Conservation (phyloP, 1,140 invertebrate species). For the Pseudomyrmex gracilis region DNA sequence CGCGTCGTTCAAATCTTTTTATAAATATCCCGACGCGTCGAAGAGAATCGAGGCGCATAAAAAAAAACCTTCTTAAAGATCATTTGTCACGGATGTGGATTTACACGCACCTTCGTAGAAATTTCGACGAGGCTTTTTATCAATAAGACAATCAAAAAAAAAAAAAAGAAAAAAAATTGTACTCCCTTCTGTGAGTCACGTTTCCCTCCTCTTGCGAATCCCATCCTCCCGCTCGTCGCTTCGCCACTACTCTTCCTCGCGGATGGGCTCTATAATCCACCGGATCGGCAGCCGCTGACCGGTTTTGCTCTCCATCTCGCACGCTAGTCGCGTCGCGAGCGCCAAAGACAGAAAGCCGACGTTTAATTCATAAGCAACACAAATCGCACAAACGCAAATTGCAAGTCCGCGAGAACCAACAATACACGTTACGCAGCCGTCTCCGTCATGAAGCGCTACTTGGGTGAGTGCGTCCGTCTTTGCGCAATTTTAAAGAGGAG, state of each 20-base stretch:
- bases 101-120: too few species aligned
- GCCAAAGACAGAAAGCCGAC: neutral
- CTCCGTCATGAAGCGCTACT: conserved; percentile 35
- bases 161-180: neutral
- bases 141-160: neutral
- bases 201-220: conserved; percentile 33
- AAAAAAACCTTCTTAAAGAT: too few species aligned
- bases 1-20: too few species aligned
- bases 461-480: conserved; percentile 45
- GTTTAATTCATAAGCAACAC: conserved; percentile 11
- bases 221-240: conserved; percentile 21
- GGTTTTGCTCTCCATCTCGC: conserved; percentile 49
- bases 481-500: neutral
- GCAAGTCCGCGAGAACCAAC: too few species aligned
- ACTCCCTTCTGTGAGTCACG: conserved; percentile 47
- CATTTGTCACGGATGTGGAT: too few species aligned
- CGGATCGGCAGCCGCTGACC: conserved; percentile 47
- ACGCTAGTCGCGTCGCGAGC: neutral
- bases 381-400: neutral
- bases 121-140: neutral
- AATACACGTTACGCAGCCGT: neutral
- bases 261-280: conserved; percentile 40
- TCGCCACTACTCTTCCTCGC: conserved; percentile 46
- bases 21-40: too few species aligned
- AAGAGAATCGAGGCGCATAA: too few species aligned